Conservation (phyloP, 2,113 vertebrate species). For the Poicephalus gulielmi region DNA sequence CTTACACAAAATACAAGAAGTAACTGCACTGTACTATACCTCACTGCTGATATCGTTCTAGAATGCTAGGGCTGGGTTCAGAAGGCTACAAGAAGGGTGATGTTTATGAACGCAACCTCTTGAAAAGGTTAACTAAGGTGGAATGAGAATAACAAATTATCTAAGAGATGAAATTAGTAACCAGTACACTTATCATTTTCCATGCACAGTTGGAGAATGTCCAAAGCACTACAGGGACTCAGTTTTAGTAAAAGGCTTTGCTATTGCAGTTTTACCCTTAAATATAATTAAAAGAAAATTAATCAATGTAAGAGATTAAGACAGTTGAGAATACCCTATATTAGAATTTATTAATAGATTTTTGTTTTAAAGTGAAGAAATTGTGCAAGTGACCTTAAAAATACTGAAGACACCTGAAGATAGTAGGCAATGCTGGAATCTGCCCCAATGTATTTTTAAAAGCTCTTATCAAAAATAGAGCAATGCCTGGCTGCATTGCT, state of each 20-base stretch:
- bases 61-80: constrained; percentile 39
- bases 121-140: constrained; percentile 43
- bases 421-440: background rate
- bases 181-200: background rate
- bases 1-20: background rate
- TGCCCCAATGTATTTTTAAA: background rate
- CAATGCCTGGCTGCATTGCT: background rate
- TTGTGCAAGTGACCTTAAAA: background rate
- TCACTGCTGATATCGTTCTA: constrained; percentile 38
- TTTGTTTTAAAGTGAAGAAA: background rate
- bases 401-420: background rate
- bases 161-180: constrained; percentile 28
- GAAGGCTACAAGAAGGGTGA: constrained; percentile 35
- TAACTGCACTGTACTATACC: constrained; percentile 32
- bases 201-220: background rate
- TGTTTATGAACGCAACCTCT: constrained; percentile 37
- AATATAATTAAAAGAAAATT: background rate
- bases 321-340: background rate
- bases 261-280: background rate
- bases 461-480: background rate
- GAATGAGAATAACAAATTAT: constrained; percentile 40
- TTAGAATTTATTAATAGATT: background rate
- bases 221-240: background rate
- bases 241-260: background rate
- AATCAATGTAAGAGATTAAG: background rate